phyloP scores from a whole-genome alignment of 1,140 invertebrate species.

The Phymastichus coffea region DNA sequence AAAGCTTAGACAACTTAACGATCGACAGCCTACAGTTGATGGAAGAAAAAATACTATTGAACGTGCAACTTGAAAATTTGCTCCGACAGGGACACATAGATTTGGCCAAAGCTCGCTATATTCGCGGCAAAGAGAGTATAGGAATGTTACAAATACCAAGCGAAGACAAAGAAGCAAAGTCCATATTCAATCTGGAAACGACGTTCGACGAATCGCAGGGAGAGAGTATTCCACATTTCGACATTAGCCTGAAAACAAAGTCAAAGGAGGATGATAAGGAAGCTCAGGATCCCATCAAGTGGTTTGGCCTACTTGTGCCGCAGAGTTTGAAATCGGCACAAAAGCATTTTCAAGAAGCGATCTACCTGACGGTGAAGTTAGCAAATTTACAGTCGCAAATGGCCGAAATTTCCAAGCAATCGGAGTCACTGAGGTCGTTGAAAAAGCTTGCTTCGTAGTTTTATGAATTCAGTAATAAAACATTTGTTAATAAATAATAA shows the following conservation, averaged over 20 bases:
- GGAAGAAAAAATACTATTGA: slow-evolving; percentile 66
- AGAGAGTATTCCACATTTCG: slow-evolving; percentile 36
- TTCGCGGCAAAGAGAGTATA: slow-evolving; percentile 68
- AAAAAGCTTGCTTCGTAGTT: too few relatives aligned
- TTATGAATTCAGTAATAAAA: too few relatives aligned
- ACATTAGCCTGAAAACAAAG: slow-evolving; percentile 49
- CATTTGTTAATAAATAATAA: too few relatives aligned
- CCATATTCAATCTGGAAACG: slow-evolving; percentile 60
- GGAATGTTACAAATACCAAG: slow-evolving; percentile 66
- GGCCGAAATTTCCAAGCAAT: slow-evolving; percentile 32
- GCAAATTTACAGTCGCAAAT: slow-evolving; percentile 66
- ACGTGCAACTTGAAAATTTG: slow-evolving; percentile 64
- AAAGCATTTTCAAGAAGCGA: slow-evolving; percentile 64
- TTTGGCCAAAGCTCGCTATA: slow-evolving; percentile 72
- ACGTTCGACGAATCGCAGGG: too few relatives aligned
- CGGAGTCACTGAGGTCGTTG: slow-evolving; percentile 29
- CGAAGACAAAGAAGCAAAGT: slow-evolving; percentile 56
- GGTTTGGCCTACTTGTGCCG: slow-evolving; percentile 76
- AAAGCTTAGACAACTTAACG: slow-evolving; percentile 63
- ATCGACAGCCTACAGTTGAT: slow-evolving; percentile 66
- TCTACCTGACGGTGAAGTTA: slow-evolving; percentile 63
- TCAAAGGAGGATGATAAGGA: slow-evolving; percentile 41
- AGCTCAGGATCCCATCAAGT: slow-evolving; percentile 66
- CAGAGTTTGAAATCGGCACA: slow-evolving; percentile 69
- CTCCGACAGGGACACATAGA: slow-evolving; percentile 66